Evolutionary conservation across 2,797 vertebrate genomes (phyloP).

Genomic region (Nannoperca obscura): DNA sequence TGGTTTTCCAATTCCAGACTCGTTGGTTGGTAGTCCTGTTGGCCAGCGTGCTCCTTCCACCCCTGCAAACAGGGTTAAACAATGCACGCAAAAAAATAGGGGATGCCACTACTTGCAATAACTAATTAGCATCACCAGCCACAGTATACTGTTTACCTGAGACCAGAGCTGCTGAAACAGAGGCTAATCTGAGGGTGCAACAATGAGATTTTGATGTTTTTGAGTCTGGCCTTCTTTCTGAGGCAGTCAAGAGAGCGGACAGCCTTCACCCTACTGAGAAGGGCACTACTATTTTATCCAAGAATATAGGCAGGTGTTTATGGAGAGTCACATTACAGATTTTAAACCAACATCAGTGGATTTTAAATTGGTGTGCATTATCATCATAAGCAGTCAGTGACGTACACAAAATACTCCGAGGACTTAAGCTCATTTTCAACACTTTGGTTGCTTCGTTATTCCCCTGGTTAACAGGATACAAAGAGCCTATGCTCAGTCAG

Average conservation of each 20-base stretch:
- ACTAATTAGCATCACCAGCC: background rate
- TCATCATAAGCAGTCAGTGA: constrained; percentile 35
- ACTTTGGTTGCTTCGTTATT: constrained; percentile 51
- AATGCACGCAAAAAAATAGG: background rate
- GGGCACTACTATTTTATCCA: background rate
- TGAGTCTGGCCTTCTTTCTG: background rate
- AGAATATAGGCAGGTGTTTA: background rate
- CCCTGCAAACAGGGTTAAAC: background rate
- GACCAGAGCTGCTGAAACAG: background rate
- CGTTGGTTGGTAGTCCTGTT: background rate
- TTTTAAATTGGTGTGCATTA: constrained; percentile 14
- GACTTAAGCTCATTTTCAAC: constrained; percentile 69
- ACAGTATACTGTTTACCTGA: background rate
- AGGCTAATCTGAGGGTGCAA: background rate
- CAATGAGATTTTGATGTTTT: background rate
- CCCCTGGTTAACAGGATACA: constrained; percentile 56
- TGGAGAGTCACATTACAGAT: background rate
- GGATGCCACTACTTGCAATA: background rate
- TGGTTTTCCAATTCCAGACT: no score
- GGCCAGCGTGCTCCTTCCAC: background rate
- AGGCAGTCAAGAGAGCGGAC: background rate
- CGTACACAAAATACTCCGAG: constrained; percentile 27
- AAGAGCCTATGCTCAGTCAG: constrained; percentile 60
- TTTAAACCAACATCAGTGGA: background rate
- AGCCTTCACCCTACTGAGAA: background rate